Base-by-base conservation (phyloP, 1,140 invertebrate genomes). In the Lepidostoma basale region DNA sequence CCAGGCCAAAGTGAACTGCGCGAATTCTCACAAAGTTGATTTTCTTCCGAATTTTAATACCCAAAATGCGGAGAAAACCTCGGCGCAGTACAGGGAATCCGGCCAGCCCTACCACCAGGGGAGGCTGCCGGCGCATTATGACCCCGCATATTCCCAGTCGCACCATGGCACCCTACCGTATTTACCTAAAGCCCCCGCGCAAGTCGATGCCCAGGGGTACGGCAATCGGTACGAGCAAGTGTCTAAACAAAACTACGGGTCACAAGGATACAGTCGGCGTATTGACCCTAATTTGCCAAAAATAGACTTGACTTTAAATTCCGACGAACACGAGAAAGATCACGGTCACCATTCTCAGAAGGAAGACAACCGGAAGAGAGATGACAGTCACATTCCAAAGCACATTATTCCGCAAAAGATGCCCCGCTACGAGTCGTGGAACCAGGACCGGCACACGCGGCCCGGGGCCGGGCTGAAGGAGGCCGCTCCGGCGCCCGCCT, bases 21-120 rank as follows among this genome's bases (percentile, higher is more conserved):
- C 84, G 6, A 82, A 83, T 28, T 87, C 88, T 20, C 88, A 89
- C 26, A 90, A 89, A 80, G 87, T 90, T 2, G 88, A 90, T 74
- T 90, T 90, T 76, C 81, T 86, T 39, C 88, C 88, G 1, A 87
- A 90, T 74, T 90, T 90, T 75, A 84, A 82, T 42, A 79, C 83
- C 0, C 23, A 77, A 6, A 76, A 77, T 20, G 1, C 63, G 4
- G 63, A 66, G 12, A 66, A 66, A 18, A n/a, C 49, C 4, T 4
- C 33, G 2, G 33, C 39, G 14, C 60, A 52, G n/a, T 66, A 59
- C 28, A 66, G 64, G 44, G 64, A 66, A 26, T 8, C 64, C 9
- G 28, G 22, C 16, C 49, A 58, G 25, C 25, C 49, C 5, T 66
- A 66, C 30, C 10, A 20, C 2, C 25, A 26, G 14, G 22, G n/a